Percentiles rank a stretch among this genome's conserved stretches.
Evolutionary conservation across 2,113 vertebrate genomes (phyloP).

Genomic region (Sturnus vulgaris): DNA sequence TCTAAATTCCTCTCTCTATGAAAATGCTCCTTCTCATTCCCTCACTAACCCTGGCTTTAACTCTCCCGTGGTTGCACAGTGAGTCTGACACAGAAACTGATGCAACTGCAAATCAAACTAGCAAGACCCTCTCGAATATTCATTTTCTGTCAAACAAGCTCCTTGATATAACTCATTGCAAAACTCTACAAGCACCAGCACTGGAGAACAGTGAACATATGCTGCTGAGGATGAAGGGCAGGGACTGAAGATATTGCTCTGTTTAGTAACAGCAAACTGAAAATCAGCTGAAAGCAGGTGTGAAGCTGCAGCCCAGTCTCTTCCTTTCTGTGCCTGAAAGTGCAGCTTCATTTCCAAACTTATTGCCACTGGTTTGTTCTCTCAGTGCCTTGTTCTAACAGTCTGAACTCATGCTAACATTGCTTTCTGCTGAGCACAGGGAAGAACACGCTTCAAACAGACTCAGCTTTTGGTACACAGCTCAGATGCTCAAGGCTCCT

Average conservation of each 20-base stretch:
- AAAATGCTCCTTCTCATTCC: background rate
- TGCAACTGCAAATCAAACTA: background rate
- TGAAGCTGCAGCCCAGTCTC: background rate
- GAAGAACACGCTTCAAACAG: background rate
- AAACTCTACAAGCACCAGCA: background rate
- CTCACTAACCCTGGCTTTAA: background rate
- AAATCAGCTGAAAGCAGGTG: background rate
- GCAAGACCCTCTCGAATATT: background rate
- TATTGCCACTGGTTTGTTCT: background rate
- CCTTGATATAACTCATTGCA: background rate
- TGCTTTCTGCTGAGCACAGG: background rate
- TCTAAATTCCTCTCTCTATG: conserved; percentile 1
- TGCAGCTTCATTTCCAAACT: background rate
- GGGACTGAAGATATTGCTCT: background rate
- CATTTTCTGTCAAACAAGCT: background rate
- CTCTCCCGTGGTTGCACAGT: background rate
- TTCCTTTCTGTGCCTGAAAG: background rate
- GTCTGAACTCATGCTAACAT: background rate
- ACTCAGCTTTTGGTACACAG: background rate
- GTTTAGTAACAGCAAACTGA: background rate
- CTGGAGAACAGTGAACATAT: background rate
- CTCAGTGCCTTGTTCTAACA: background rate
- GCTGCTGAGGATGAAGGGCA: background rate
- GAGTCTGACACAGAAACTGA: background rate
- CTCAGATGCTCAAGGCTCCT: background rate